A percentile compares a stretch with the other conserved stretches of the same genome.
Conservation (phyloP, 2,113 vertebrate genomes). For the Macaca nemestrina region DNA sequence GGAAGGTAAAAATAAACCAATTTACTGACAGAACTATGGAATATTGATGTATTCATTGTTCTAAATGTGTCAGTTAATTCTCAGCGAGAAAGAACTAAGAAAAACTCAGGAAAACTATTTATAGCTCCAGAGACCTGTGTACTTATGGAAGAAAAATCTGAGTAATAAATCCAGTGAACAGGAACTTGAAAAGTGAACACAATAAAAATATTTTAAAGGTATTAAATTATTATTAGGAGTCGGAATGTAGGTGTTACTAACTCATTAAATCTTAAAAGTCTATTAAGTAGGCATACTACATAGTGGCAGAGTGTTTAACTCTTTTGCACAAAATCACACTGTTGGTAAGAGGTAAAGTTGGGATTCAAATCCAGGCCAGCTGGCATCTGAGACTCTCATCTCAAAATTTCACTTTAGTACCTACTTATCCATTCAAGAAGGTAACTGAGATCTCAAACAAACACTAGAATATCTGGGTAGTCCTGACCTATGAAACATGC, state of each 20-base stretch:
- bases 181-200: neutral
- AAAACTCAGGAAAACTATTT: neutral
- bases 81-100: neutral
- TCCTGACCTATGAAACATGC: neutral
- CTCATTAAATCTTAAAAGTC: neutral
- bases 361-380: neutral
- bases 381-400: too few relatives aligned
- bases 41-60: neutral
- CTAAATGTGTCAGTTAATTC: neutral
- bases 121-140: neutral
- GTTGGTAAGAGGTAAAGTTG: neutral
- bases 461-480: neutral
- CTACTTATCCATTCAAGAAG: neutral
- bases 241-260: neutral
- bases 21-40: neutral
- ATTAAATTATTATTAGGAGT: neutral
- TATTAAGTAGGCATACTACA: neutral
- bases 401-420: neutral
- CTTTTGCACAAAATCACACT: neutral
- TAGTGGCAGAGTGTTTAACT: neutral
- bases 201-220: neutral
- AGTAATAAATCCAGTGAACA: neutral
- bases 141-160: neutral
- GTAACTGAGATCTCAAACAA: neutral
- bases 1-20: neutral